Evolutionary conservation across 1,140 invertebrate genomes (phyloP).

Genomic region (Papilio polytes): DNA sequence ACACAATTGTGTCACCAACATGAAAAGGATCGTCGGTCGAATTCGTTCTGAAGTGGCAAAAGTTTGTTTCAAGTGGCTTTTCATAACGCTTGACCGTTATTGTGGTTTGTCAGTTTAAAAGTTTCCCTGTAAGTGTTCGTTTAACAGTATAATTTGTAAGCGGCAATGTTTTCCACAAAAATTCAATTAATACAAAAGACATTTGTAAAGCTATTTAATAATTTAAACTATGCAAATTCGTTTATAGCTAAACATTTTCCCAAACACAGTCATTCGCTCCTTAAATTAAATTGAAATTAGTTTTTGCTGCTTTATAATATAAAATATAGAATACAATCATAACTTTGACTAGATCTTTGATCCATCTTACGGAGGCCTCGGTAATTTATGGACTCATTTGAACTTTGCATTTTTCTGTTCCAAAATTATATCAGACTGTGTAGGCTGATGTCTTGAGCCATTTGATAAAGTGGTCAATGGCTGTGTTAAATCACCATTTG

Average conservation of each 20-base stretch:
- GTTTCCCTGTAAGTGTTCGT: background rate
- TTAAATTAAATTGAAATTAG: too few relatives aligned
- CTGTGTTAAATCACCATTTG: background rate
- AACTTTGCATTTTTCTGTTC: background rate
- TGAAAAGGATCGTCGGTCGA: constrained; percentile 4
- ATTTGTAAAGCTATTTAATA: background rate
- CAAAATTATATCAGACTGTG: background rate
- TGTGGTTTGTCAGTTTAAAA: background rate
- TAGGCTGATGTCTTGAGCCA: background rate
- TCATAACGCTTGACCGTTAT: background rate
- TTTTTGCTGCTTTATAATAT: too few relatives aligned
- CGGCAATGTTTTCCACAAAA: background rate
- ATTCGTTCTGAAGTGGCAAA: background rate
- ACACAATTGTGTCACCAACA: constrained; percentile 2
- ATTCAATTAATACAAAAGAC: background rate
- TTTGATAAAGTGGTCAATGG: constrained; percentile 4
- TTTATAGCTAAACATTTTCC: too few relatives aligned
- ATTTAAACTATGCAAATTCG: background rate
- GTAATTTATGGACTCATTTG: background rate
- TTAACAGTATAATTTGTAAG: background rate
- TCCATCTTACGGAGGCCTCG: too few relatives aligned
- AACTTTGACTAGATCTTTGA: too few relatives aligned
- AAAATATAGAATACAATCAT: too few relatives aligned
- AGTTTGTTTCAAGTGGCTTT: constrained; percentile 15
- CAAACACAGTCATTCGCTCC: too few relatives aligned